Percentiles rank a stretch among this genome's conserved stretches.
Conservation (phyloP, 2,888 invertebrate species). For the Nemapogon koenigi region DNA sequence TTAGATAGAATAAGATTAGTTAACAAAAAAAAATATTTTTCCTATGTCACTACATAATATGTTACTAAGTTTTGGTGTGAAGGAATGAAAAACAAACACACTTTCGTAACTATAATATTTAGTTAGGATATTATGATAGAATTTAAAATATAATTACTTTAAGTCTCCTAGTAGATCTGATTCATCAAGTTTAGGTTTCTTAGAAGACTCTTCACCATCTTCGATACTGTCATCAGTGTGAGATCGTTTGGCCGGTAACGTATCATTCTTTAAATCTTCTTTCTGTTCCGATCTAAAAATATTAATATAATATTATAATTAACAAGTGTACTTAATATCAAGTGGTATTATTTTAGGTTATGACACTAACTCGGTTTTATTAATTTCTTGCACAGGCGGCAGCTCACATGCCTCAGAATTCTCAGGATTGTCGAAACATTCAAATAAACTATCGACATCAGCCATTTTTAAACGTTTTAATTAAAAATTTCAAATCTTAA, state of each 20-base stretch:
- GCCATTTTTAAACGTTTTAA: constrained; percentile 26
- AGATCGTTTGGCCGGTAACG: constrained; percentile 10
- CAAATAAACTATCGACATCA: constrained; percentile 41
- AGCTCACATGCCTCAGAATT: constrained; percentile 20
- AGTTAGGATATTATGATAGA: too few relatives aligned
- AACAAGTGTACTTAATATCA: too few relatives aligned
- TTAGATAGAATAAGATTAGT: too few relatives aligned
- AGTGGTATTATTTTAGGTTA: constrained; percentile 1
- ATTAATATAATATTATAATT: too few relatives aligned
- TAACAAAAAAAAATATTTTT: not conserved
- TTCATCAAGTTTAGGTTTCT: constrained; percentile 37
- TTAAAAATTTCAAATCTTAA: not conserved
- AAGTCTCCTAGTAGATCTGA: constrained; percentile 38
- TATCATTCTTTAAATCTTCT: constrained; percentile 6
- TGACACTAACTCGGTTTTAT: constrained; percentile 7
- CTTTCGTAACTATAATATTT: too few relatives aligned
- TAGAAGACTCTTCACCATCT: constrained; percentile 33
- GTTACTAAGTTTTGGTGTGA: too few relatives aligned
- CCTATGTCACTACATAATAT: not conserved
- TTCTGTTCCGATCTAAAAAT: not conserved
- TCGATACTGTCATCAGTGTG: constrained; percentile 23
- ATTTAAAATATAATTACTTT: too few relatives aligned
- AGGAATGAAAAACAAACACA: not conserved
- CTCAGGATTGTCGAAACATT: constrained; percentile 42
- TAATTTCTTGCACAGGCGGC: constrained; percentile 30